Evolutionary conservation across 2,888 invertebrate species (phyloP), one percentile per base, ranked within the genome.

Genomic region (Podabrus alpinus): DNA sequence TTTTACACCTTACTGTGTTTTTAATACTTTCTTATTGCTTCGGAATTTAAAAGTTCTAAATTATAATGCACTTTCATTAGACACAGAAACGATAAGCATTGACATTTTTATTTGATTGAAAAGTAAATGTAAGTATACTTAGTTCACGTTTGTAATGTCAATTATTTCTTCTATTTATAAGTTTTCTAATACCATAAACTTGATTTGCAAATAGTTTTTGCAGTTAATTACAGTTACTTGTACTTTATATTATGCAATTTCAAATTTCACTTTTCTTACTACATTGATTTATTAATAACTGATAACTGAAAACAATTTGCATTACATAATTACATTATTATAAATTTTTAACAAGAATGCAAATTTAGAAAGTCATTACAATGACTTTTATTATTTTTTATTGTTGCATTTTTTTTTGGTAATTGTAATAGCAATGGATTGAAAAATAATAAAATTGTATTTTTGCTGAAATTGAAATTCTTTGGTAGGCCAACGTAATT

Each of bases 201-300:
- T 29, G 59, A 72, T 67, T 72, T 68, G 68, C 72, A 68, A 68
- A 72, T 72, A 68, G 67, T 45, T 61, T 61, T 68, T 62, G 61
- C 68, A 73, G 73, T 59, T 68, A 73, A 73, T 73, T 73, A 73
- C 69, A 61, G 59, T 73, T 62, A 68, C 68, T 62, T 69, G 62
- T 73, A 64, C 59, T 68, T 16, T 25, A 64, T 24, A 64, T 73
- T 73, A 68, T 69, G 66, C 59, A 73, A 73, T 15, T 61, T 25
- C 62, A 21, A 73, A 69, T 73, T 73, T 73, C 71, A 75, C 71
- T 72, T 75, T 74, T 71, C 74, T 66, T 69, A 71, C 64, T 68
- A 75, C 74, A 24, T 72, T 75, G 74, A 75, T 71, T 75, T 75
- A 75, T 75, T 75, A 72, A 66, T 69, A 71, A 75, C 69, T 69